These are phyloP conservation scores for Python bivittatus DNA, from an alignment of 2,113 vertebrate genomes.

Conservation along the genomic window DNA sequence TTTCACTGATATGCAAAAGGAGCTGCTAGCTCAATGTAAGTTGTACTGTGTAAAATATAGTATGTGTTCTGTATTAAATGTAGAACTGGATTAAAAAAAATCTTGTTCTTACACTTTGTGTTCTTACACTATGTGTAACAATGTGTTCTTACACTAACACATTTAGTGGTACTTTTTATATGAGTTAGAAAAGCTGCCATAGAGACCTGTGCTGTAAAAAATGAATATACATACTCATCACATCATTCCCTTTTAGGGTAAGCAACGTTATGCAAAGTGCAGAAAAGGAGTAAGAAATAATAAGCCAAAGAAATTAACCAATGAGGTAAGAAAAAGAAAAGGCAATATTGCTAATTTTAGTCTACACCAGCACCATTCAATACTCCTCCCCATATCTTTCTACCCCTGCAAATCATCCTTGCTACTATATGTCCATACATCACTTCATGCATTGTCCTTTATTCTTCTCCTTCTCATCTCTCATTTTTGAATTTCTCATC, in stretches of 20 bases:
- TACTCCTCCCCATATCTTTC: background rate
- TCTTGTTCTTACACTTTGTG: conserved; percentile 55
- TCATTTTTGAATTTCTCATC: background rate
- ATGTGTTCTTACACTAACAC: too few relatives aligned
- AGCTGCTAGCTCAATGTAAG: conserved; percentile 44
- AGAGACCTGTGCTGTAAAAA: conserved; percentile 41
- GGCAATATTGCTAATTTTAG: background rate
- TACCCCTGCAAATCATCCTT: background rate
- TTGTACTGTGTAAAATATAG: conserved; percentile 46
- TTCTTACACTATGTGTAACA: conserved; percentile 56
- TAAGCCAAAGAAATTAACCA: background rate
- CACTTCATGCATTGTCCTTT: background rate
- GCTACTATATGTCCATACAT: too few relatives aligned
- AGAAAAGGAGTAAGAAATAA: background rate
- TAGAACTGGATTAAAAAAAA: conserved; percentile 46
- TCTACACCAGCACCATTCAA: background rate
- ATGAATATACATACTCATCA: conserved; percentile 8
- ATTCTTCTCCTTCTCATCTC: background rate
- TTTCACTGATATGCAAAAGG: conserved; percentile 36
- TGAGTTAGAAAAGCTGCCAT: conserved; percentile 37
- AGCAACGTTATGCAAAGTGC: background rate
- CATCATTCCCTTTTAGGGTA: too few relatives aligned
- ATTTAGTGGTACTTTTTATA: conserved; percentile 36
- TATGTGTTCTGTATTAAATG: conserved; percentile 48
- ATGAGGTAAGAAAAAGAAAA: background rate